Base-by-base conservation (phyloP, 2,888 invertebrate species). In the Eubasilissa splendida region DNA sequence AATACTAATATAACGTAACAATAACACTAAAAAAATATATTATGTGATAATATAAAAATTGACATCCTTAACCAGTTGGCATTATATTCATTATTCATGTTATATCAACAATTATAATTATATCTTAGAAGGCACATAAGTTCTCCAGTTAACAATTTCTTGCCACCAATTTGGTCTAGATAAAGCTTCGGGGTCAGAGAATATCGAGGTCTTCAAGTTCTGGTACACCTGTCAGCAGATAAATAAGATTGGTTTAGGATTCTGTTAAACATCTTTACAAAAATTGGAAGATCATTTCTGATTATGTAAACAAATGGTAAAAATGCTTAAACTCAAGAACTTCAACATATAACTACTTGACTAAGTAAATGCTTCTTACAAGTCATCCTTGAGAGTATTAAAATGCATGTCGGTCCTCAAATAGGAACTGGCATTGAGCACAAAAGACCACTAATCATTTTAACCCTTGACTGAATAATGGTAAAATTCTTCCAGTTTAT, bases 151-250 rank as follows among this genome's bases (percentile, higher is more conserved):
- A 4, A 92, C 90, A 5, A 95, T 92, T 85, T 95, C 94, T 56
- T 91, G 88, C 96, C 96, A 96, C 96, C 96, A 96, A 12, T 87
- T 85, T 0, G 96, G 94, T n/a, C 95, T 91, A 77, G 92, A 89
- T 86, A 95, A 88, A 0, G 93, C 92, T 11, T 93, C 93, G 0
- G 94, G 93, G 84, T 92, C 90, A 63, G 92, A 91, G 86, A 92
- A 90, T 84, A 96, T 91, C 33, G 91, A 89, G 71, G 91, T 88
- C 86, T 95, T 92, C 63, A 96, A 90, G 86, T 95, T 94, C 86
- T 95, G 92, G 88, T 96, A 96, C 0, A 94, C 91, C 94, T 95
- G 88, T 5, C 59, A 74, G 58, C 12, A 50, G 10, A 12, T 12
- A 52, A 54, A 70, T n/a, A 54, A 70, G 14, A 11, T 65, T 42